Percentiles rank a stretch among this genome's conserved stretches.
phyloP scores from a whole-genome alignment of 2,113 vertebrate species.

The Etheostoma spectabile region DNA sequence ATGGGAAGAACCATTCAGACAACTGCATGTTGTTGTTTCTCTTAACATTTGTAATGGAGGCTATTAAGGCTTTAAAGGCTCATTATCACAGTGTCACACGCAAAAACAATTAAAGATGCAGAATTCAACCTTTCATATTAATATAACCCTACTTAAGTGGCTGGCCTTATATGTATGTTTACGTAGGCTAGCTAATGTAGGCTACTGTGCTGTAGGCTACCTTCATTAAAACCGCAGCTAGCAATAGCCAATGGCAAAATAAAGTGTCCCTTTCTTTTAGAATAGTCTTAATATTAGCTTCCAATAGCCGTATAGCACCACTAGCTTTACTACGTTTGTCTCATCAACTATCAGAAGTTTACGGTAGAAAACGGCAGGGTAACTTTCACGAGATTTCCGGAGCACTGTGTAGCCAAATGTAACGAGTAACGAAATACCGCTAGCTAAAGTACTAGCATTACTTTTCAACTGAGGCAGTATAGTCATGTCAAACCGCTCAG shows the following conservation, averaged over 20 bases:
- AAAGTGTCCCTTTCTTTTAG: not conserved
- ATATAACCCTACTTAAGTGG: not conserved
- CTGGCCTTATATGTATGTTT: not conserved
- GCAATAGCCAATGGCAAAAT: not conserved
- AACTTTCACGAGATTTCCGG: constrained; percentile 37
- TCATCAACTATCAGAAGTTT: not conserved
- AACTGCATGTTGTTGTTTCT: not conserved
- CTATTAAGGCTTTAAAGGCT: not conserved
- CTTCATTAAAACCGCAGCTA: not conserved
- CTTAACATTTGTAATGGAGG: not conserved
- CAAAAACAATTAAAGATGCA: not conserved
- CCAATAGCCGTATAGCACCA: too few relatives aligned
- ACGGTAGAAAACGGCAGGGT: not conserved
- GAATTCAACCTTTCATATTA: not conserved
- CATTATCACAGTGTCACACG: not conserved
- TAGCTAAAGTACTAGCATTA: constrained; percentile 13
- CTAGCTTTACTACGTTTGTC: not conserved
- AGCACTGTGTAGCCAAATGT: not conserved
- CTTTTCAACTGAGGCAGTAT: constrained; percentile 17
- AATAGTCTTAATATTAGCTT: not conserved
- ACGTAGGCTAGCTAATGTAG: not conserved
- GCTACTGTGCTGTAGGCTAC: not conserved
- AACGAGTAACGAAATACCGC: constrained; percentile 41
- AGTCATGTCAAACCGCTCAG: not conserved
- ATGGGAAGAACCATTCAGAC: not conserved